Base-by-base conservation (phyloP, 2,113 vertebrate species). In the Zootoca vivipara region DNA sequence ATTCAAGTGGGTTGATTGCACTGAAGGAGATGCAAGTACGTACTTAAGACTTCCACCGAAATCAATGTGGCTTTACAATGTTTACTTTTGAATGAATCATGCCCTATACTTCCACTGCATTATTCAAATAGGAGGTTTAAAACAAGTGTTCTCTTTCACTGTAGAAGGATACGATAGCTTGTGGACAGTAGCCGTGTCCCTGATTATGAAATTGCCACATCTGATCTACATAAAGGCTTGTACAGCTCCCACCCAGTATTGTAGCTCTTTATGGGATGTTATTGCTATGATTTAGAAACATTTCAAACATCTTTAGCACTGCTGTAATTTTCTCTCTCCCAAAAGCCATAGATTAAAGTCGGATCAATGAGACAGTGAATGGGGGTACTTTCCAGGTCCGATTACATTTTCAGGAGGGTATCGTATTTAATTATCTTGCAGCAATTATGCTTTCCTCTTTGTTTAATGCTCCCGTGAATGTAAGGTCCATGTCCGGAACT, bases 401-500 rank as follows among this genome's bases (percentile, higher is more conserved):
- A 52, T 52, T 52, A 52, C 46, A 52, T 52, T 52, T 90, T 58
- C 82, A 90, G 79, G 70, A 18, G 42, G n/a, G 64, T 33, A 62
- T 13, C 86, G 46, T 10, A 26, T 40, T 81, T 86, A 28, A 38
- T 7, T 89, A 87, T 70, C 83, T 62, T 67, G 78, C 89, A 56
- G 64, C 86, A 88, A 69, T 58, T 88, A 77, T 22, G 64, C 38
- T 69, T 52, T 22, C 79, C 83, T 89, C 69, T 58, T 82, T 70
- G 88, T 94, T 89, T 24, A 5, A 70, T 52, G 42, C 30, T 89
- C 40, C 46, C 7, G 82, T 52, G 93, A 87, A 62, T 20, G 56
- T 69, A 92, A 33, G 91, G 81, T 90, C 28, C 28, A 90, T 80
- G 73, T 78, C 85, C 86, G 18, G 92, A 78, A 92, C 56, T 58